Base-by-base conservation (phyloP, 2,113 vertebrate genomes). In the Eira barbara region DNA sequence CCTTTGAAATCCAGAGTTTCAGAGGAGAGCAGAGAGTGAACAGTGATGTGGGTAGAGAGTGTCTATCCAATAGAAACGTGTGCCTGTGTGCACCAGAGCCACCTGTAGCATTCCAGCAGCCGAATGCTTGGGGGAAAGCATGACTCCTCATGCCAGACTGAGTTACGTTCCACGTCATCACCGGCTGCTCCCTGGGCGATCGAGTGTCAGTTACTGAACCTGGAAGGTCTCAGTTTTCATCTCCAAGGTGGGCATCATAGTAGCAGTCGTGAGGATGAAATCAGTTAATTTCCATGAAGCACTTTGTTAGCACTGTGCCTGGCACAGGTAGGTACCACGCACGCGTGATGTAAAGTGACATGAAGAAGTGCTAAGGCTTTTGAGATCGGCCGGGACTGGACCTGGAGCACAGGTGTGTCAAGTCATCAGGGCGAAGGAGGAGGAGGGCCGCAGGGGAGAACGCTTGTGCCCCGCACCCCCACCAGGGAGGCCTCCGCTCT, bases 1-100 rank as follows among this genome's bases (percentile, higher is more conserved):
- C 52, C 9, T 95, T 81, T 71, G 4, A 95, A 97, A 74, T 86
- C 14, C 8, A 88, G 29, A 96, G 65, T 65, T 86, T 87, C 23
- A 23, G 57, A 65, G 69, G 52, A 91, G 17, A 73, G 15, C 20
- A 89, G 47, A 92, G 17, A 25, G 0, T 49, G 20, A 92, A 91
- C 94, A 71, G 20, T 82, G 78, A 57, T 67, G 52, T 13, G 18
- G 13, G 49, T 42, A 81, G 61, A 27, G 9, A 76, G 12, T 20
- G 36, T 84, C 45, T 65, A 45, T 45, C 4, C 29, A 67, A 45
- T 7, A 91, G n/a, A 80, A 94, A 47, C 63, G 1, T 80, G 31
- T 71, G 21, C 21, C 27, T 47, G 4, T 63, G 55, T 73, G 8
- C 31, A 67, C 45, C 45, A 39, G 12, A 76, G 71, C 29, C 6